phyloP scores from a whole-genome alignment of 2,797 vertebrate species.

The Catharus ustulatus region DNA sequence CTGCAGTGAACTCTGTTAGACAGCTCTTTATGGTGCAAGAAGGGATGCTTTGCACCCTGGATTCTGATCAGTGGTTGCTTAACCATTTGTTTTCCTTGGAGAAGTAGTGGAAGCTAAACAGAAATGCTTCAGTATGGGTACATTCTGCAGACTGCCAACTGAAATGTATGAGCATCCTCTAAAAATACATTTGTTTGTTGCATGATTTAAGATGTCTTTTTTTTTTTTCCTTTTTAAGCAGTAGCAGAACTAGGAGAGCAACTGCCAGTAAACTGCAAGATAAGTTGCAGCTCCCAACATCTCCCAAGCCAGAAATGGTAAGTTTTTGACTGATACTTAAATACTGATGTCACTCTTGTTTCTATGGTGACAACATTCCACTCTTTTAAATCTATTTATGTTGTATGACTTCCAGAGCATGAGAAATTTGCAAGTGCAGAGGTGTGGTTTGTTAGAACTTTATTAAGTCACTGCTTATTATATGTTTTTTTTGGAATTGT shows the following conservation, averaged over 20 bases:
- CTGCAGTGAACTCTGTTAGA: not conserved
- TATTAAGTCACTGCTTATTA: not conserved
- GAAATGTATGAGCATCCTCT: not conserved
- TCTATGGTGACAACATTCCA: not conserved
- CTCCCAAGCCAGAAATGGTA: constrained; percentile 68
- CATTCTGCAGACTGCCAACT: not conserved
- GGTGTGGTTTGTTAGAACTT: not conserved
- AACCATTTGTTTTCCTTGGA: not conserved
- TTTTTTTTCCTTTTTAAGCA: not conserved
- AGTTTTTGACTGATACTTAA: not conserved
- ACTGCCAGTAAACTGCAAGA: constrained; percentile 38
- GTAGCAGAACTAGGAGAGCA: constrained; percentile 34
- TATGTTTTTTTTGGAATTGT: not conserved
- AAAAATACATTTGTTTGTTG: not conserved
- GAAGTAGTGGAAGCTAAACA: not conserved
- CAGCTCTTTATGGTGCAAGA: not conserved
- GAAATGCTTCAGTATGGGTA: not conserved
- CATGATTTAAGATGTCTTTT: not conserved
- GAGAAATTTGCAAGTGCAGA: not conserved
- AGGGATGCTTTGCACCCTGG: not conserved
- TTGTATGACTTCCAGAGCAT: not conserved
- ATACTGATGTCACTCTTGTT: not conserved
- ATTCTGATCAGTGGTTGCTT: not conserved
- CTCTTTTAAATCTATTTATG: not conserved
- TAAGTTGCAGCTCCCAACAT: constrained; percentile 27